These are phyloP conservation scores for Cephalopholis sonnerati DNA, from an alignment of 2,113 vertebrate genomes.

Conservation along the genomic window DNA sequence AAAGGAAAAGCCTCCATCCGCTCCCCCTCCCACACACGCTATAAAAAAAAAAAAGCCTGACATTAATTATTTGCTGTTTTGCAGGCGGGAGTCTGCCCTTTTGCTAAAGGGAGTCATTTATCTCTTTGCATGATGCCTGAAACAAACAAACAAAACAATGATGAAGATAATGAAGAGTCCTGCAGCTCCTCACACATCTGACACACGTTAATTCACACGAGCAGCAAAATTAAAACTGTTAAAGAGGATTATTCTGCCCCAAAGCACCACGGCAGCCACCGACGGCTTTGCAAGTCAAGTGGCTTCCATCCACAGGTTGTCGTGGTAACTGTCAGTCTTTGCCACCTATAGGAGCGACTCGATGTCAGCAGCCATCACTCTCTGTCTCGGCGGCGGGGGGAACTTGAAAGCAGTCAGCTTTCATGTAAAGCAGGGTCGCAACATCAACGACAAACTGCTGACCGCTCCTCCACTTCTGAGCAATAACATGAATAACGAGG, in stretches of 20 bases:
- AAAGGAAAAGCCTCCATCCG: conserved; percentile 15
- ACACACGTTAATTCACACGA: neutral
- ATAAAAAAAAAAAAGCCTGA: conserved; percentile 53
- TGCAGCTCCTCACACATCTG: conserved; percentile 7
- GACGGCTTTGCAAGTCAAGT: conserved; percentile 34
- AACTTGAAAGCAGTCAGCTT: conserved; percentile 52
- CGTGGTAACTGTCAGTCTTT: conserved; percentile 59
- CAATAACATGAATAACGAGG: conserved; percentile 31
- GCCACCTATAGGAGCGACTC: conserved; percentile 17
- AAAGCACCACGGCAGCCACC: neutral
- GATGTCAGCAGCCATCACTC: conserved; percentile 10
- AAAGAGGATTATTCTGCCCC: neutral
- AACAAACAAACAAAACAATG: conserved; percentile 36
- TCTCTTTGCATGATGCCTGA: conserved; percentile 65
- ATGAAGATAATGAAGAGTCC: conserved; percentile 39
- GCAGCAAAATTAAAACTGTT: neutral
- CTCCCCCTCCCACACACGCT: conserved; percentile 30
- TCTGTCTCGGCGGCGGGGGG: neutral
- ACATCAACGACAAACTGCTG: conserved; percentile 40
- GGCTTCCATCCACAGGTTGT: conserved; percentile 57
- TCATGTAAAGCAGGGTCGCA: conserved; percentile 40
- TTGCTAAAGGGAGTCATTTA: conserved; percentile 72
- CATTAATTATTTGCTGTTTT: conserved; percentile 84
- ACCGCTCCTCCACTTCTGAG: conserved; percentile 46
- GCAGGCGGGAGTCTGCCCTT: conserved; percentile 81